Conservation (phyloP, 1,140 invertebrate species). For the Cepaea nemoralis region DNA sequence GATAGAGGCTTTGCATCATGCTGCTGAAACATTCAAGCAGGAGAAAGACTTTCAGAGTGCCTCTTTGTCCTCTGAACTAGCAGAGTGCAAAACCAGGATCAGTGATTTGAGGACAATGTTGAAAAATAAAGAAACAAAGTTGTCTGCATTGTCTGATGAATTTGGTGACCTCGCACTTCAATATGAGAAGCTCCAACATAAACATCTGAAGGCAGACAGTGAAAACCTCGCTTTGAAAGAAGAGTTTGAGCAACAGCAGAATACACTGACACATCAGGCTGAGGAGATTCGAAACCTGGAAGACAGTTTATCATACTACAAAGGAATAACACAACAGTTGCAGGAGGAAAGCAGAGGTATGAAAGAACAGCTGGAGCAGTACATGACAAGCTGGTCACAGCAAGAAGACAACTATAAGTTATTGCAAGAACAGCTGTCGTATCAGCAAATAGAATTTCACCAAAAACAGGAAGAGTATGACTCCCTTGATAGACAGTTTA, state of each 20-base stretch:
- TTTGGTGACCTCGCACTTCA: constrained; percentile 36
- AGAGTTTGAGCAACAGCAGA: neutral
- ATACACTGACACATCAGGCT: neutral
- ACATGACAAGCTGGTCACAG: neutral
- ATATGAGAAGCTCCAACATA: constrained; percentile 32
- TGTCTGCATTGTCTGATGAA: neutral
- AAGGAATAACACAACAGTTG: constrained; percentile 5
- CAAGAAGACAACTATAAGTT: neutral
- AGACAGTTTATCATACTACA: neutral
- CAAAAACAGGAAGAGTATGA: neutral
- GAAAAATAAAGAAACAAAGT: constrained; percentile 36
- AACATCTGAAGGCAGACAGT: constrained; percentile 19
- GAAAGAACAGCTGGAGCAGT: constrained; percentile 5
- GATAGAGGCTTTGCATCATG: neutral
- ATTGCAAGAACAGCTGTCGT: neutral
- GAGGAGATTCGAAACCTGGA: constrained; percentile 5
- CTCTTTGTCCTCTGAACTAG: neutral
- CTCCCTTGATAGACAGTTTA: neutral
- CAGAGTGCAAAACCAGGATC: constrained; percentile 20
- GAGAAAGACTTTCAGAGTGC: neutral
- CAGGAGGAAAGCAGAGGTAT: constrained; percentile 23
- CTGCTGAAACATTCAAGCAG: neutral
- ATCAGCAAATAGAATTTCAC: neutral
- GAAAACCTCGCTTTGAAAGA: constrained; percentile 1
- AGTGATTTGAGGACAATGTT: constrained; percentile 31